Percentiles rank a stretch among this genome's conserved stretches.
phyloP scores from a whole-genome alignment of 2,797 vertebrate genomes.

The Brachyrhaphis roseni region DNA sequence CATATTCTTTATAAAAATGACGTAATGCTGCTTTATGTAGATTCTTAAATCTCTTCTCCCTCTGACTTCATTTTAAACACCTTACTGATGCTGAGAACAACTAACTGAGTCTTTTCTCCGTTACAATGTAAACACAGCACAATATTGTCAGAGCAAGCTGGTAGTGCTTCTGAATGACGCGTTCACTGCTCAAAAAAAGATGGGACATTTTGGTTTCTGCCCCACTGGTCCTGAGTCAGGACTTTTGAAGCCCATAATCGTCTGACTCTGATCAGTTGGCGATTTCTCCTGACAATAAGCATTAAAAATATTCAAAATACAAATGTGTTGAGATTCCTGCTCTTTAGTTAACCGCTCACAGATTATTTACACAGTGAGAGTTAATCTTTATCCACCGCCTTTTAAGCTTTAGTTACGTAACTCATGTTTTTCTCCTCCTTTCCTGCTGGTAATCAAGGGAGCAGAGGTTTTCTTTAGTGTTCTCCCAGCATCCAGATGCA shows the following conservation, averaged over 20 bases:
- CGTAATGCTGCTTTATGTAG: background rate
- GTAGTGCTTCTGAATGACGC: background rate
- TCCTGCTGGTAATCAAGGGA: background rate
- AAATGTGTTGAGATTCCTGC: no score
- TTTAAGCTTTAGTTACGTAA: background rate
- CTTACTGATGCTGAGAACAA: background rate
- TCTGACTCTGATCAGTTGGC: background rate
- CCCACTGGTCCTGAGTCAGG: background rate
- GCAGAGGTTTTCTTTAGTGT: constrained; percentile 22
- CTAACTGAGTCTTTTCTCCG: background rate
- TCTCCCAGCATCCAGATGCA: constrained; percentile 17
- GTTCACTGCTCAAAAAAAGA: background rate
- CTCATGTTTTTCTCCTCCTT: background rate
- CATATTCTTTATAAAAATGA: background rate
- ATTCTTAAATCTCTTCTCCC: background rate
- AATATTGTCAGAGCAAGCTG: background rate
- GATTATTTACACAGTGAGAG: background rate
- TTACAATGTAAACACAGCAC: background rate
- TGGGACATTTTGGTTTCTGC: background rate
- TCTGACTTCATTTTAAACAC: background rate
- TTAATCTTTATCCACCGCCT: background rate
- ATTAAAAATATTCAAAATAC: background rate
- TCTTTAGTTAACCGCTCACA: background rate
- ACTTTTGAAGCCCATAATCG: background rate
- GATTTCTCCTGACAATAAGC: background rate